Percentiles rank a stretch among this genome's conserved stretches.
Evolutionary conservation across 2,888 invertebrate genomes (phyloP).

Genomic region (Cosmia trapezina): DNA sequence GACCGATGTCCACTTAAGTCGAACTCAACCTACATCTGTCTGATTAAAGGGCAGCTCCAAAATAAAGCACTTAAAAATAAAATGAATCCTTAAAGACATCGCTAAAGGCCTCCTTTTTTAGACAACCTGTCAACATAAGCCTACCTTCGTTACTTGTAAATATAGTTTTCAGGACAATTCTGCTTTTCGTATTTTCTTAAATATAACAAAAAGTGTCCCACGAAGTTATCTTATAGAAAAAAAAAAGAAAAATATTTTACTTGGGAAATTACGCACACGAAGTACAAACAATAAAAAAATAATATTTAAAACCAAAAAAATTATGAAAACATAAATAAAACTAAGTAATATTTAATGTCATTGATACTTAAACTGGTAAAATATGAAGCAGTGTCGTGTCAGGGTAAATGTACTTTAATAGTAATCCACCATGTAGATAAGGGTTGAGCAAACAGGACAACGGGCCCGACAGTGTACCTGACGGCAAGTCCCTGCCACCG

Average conservation of each 20-base stretch:
- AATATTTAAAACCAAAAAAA: background rate
- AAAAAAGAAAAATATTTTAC: background rate
- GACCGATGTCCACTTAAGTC: background rate
- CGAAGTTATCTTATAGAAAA: background rate
- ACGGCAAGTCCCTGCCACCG: background rate
- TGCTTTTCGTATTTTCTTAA: background rate
- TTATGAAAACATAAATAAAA: no score
- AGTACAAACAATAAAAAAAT: background rate
- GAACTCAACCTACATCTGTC: conserved; percentile 1
- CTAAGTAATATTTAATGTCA: no score
- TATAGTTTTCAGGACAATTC: background rate
- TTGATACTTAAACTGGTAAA: background rate
- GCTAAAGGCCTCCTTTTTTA: conserved; percentile 1
- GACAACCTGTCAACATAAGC: conserved; percentile 12
- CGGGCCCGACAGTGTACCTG: background rate
- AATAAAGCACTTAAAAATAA: conserved; percentile 15
- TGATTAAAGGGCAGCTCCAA: conserved; percentile 6
- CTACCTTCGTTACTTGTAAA: conserved; percentile 18
- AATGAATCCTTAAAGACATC: conserved; percentile 5
- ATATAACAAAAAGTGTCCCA: background rate
- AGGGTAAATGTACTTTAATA: background rate
- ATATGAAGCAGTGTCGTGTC: no score
- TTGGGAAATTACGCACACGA: background rate
- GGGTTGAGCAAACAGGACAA: background rate
- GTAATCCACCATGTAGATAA: conserved; percentile 13